Percentiles rank a stretch among this genome's conserved stretches.
phyloP scores from a whole-genome alignment of 1,140 invertebrate species.

The Portunus trituberculatus region DNA sequence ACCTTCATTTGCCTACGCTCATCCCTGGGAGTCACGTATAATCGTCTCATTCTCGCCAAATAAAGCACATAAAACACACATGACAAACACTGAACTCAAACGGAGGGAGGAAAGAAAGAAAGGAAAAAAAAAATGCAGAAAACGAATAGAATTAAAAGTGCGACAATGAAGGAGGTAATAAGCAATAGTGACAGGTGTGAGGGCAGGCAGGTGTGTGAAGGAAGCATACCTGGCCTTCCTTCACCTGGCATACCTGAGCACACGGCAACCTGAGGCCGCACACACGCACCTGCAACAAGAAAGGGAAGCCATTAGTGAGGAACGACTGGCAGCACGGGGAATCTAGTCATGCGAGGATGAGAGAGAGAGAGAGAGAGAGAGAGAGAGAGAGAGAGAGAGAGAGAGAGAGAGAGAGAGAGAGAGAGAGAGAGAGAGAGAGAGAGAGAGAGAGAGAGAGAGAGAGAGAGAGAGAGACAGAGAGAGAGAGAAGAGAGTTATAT shows the following conservation, averaged over 20 bases:
- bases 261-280: background rate
- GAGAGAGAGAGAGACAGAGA: background rate
- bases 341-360: background rate
- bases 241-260: background rate
- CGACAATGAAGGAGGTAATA: background rate
- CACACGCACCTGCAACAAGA: constrained; percentile 9
- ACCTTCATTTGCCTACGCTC: background rate
- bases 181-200: background rate
- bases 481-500: no score
- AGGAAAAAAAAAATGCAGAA: background rate
- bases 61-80: background rate
- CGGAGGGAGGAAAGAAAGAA: background rate
- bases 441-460: background rate
- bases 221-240: background rate
- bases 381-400: constrained; percentile 3
- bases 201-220: background rate
- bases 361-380: constrained; percentile 25
- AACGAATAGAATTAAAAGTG: background rate
- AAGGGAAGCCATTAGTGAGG: background rate
- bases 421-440: constrained; percentile 44
- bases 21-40: background rate
- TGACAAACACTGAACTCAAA: background rate
- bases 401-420: constrained; percentile 41
- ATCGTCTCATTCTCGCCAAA: background rate
- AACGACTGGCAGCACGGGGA: background rate